Conservation (phyloP, 1,140 invertebrate genomes). For the Apocrypta bakeri region DNA sequence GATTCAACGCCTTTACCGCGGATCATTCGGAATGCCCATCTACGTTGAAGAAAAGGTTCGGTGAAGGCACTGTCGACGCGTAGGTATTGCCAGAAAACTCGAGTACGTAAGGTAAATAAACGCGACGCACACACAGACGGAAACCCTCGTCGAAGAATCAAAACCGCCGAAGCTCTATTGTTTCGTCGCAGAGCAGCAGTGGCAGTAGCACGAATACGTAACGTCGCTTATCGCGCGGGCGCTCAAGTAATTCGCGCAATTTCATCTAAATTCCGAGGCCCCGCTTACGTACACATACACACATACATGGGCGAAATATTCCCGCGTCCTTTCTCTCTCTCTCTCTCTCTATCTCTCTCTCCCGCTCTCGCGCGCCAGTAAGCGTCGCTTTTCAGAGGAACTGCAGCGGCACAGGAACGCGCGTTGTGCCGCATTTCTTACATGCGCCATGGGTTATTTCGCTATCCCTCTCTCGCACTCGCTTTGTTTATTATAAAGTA, state of each 20-base stretch:
- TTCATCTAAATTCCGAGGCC: conserved; percentile 73
- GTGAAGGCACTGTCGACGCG: too few species aligned
- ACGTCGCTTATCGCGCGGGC: conserved; percentile 50
- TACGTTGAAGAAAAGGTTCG: too few species aligned
- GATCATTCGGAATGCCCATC: not conserved
- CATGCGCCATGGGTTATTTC: conserved; percentile 52
- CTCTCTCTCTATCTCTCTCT: conserved; percentile 40
- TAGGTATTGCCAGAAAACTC: conserved; percentile 17
- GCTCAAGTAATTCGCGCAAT: conserved; percentile 72
- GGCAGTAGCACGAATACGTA: conserved; percentile 7
- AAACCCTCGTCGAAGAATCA: conserved; percentile 20
- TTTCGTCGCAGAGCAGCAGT: conserved; percentile 13
- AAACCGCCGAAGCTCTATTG: conserved; percentile 39
- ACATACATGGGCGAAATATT: conserved; percentile 65
- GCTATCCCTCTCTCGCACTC: conserved; percentile 57
- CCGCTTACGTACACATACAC: conserved; percentile 46
- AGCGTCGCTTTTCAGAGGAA: conserved; percentile 28
- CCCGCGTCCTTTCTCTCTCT: conserved; percentile 56
- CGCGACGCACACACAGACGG: too few species aligned
- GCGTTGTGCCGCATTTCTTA: conserved; percentile 54
- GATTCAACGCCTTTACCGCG: too few species aligned
- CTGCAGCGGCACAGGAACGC: not conserved
- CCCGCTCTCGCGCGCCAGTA: conserved; percentile 24
- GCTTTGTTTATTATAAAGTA: conserved; percentile 65
- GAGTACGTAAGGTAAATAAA: not conserved